Percentiles rank a stretch among this genome's conserved stretches.
phyloP scores from a whole-genome alignment of 2,888 invertebrate species.

The Thera obeliscata region DNA sequence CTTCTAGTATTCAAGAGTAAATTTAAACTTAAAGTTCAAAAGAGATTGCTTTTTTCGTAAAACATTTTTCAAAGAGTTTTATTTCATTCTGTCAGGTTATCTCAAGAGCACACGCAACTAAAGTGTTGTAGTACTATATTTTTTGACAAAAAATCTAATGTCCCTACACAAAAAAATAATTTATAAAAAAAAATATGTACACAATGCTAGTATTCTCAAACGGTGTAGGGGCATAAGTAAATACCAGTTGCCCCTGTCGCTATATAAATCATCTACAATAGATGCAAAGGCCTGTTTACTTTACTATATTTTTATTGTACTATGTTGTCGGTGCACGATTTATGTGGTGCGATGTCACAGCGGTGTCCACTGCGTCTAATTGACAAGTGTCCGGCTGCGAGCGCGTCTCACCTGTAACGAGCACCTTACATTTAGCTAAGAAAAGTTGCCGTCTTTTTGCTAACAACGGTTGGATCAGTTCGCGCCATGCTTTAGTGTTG shows the following conservation, averaged over 20 bases:
- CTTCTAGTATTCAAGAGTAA: too few relatives aligned
- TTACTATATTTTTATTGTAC: conserved; percentile 49
- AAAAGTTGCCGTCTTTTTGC: conserved; percentile 34
- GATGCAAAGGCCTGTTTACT: too few relatives aligned
- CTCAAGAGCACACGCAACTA: background rate
- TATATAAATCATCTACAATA: too few relatives aligned
- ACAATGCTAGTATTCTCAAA: too few relatives aligned
- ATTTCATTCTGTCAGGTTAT: background rate
- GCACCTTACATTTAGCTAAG: conserved; percentile 40
- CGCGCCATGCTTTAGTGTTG: conserved; percentile 13
- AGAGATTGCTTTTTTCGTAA: background rate
- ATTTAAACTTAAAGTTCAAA: too few relatives aligned
- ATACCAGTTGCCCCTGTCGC: too few relatives aligned
- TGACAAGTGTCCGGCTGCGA: conserved; percentile 70
- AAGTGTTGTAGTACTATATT: conserved; percentile 50
- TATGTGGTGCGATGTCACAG: conserved; percentile 65
- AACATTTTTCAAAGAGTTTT: background rate
- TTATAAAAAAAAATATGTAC: too few relatives aligned
- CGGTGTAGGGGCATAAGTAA: too few relatives aligned
- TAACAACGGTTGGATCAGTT: conserved; percentile 8
- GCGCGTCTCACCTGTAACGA: conserved; percentile 62
- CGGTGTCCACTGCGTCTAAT: conserved; percentile 70
- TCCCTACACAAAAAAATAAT: too few relatives aligned
- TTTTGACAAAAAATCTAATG: conserved; percentile 25
- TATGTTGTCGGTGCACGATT: conserved; percentile 52